Base-by-base conservation (phyloP, 1,140 invertebrate genomes). In the Scaptodrosophila lebanonensis region DNA sequence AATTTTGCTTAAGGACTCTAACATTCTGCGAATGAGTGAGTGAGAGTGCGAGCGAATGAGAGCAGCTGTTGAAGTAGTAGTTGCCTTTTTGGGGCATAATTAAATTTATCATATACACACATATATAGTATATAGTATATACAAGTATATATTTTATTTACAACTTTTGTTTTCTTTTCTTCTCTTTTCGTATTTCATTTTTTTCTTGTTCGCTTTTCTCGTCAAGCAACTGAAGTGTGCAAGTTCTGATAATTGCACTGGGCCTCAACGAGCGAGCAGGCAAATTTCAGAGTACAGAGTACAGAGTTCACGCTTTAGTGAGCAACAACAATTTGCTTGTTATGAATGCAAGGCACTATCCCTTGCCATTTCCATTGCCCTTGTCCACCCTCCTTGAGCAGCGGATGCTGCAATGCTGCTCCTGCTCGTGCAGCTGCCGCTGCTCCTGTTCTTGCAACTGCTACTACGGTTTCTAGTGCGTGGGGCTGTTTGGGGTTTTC, bases 241-340 rank as follows among this genome's bases (percentile, higher is more conserved):
- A 32, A 40, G 38, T 32, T 63, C 59, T 35, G 71, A 73, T 73
- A 73, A 70, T 77, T 68, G 59, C 38, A 42, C 44, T 50, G 25
- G 53, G 40, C 40, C n/a, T n/a, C n/a, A n/a, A n/a, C n/a, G n/a
- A n/a, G n/a, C n/a, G n/a, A n/a, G n/a, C 45, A 60, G 58, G 51
- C 67, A 58, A 44, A 76, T 65, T 75, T 58, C n/a, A n/a, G n/a
- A n/a, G n/a, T n/a, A 15, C 44, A 43, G 35, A 59, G 25, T 66
- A 29, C 49, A 64, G 50, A 58, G 54, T 77, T 77, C 73, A 79
- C 76, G 75, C 76, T 60, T 83, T 82, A 79, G 75, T 79, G 75
- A 79, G 42, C 75, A 79, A 66, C 75, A 82, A 75, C 64, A 77
- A 72, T 82, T 79, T 79, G 65, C 40, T 33, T 68, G 68, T 75